phyloP scores from a whole-genome alignment of 1,140 invertebrate species.

The Nebria ingens region DNA sequence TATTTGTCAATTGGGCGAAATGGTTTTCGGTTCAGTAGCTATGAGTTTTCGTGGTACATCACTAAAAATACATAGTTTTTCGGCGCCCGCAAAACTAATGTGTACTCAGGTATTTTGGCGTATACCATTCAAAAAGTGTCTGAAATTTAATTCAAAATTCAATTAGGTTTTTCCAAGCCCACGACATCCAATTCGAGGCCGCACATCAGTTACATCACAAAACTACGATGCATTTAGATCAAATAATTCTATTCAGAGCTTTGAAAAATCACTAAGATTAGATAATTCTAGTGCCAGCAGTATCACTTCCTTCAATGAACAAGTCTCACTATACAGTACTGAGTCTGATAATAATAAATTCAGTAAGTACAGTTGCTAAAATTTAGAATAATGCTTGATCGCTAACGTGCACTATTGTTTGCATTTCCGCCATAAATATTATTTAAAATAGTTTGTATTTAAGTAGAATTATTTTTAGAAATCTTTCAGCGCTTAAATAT shows the following conservation, averaged over 20 bases:
- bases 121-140: slow-evolving; percentile 22
- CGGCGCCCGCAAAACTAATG: slow-evolving; percentile 58
- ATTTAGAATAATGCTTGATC: too few relatives aligned
- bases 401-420: too few relatives aligned
- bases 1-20: slow-evolving; percentile 66
- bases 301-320: slow-evolving; percentile 27
- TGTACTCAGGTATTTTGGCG: slow-evolving; percentile 70
- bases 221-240: slow-evolving; percentile 10
- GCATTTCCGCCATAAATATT: too few relatives aligned
- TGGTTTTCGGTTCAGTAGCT: slow-evolving; percentile 81
- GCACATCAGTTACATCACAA: slow-evolving; percentile 1
- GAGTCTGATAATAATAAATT: slow-evolving; percentile 27
- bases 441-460: too few relatives aligned
- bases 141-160: background rate
- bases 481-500: too few relatives aligned
- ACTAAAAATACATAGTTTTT: slow-evolving; percentile 70
- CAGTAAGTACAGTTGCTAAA: too few relatives aligned
- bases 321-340: slow-evolving; percentile 25
- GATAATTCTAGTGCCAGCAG: slow-evolving; percentile 28
- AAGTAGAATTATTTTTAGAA: too few relatives aligned
- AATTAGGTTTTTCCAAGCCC: slow-evolving; percentile 30
- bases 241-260: slow-evolving; percentile 20
- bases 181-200: slow-evolving; percentile 12
- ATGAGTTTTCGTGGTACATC: slow-evolving; percentile 75
- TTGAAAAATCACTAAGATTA: slow-evolving; percentile 26